Evolutionary conservation across 2,888 invertebrate genomes (phyloP), one percentile per base, ranked within the genome.

Genomic region (Leptopilina drosophilae): DNA sequence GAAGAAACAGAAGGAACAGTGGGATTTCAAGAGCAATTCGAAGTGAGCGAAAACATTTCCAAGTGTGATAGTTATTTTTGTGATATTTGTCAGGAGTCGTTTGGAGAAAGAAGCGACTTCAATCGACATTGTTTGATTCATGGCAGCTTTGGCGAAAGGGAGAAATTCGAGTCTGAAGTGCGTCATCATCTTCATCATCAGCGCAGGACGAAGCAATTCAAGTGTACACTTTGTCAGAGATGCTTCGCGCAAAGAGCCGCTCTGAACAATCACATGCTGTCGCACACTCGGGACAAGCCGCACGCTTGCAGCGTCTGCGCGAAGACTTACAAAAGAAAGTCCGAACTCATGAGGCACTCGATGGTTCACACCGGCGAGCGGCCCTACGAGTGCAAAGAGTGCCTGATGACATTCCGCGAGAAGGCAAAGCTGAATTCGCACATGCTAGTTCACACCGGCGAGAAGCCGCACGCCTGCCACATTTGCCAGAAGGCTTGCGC

Each of bases 361-460:
- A 90, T 91, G 91, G 90, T 91, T 1, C 91, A 91, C 76, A 91
- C 91, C 1, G 91, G 91, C 5, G 91, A 90, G 83, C 82, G 91
- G 53, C 91, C 91, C 0, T 90, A 91, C 77, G 91, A 91, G 78
- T 91, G 91, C 77, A 90, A 91, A 81, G 91, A 91, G 77, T 91
- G 91, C 66, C 82, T 91, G 9, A 91, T 91, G 91, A 91, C 91
- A 6, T 91, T 91, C 77, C 85, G 91, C 0, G 91, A 91, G 77
- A 91, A 91, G 59, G 90, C 90, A 3, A 91, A 91, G 78, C 80
- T 91, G 4, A 91, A 91, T 82, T 90, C 91, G 2, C 91, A 91
- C 77, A 91, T 91, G 91, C 79, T 91, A 5, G 91, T 91, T 0
- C 91, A 91, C 42, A 91, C 91, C 0, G 91, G 91, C 1, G 91